Base-by-base conservation (phyloP, 2,888 invertebrate species). In the Prosopocoilus inquinatus region DNA sequence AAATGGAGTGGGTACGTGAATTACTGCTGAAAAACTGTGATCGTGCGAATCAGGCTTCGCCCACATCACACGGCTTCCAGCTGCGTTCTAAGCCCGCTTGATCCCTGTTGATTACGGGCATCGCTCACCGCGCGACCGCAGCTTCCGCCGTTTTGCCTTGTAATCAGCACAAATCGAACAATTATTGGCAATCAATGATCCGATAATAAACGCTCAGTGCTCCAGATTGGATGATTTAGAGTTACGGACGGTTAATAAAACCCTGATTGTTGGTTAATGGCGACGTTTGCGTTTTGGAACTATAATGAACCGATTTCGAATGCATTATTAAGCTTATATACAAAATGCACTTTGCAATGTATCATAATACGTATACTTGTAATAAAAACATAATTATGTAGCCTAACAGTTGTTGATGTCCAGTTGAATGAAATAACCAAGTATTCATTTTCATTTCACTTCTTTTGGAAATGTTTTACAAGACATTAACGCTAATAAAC, bases 171-270 rank as follows among this genome's bases (percentile, higher is more conserved):
- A 73, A 73, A 75, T 75, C 74, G 75, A 73, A 71, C 71, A 69
- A 72, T 74, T 74, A 75, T 74, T 73, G 74, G 71, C 71, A 70
- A 75, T 75, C 74, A 75, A 75, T 75, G 74, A 70, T 69, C 73
- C 72, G 71, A 69, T 71, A 70, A 71, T 70, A 69, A 71, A 68
- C 63, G 67, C 53, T 41, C n/a, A 16, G 20, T 46, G 46, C 46
- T 54, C 53, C 50, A 57, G 50, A 57, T 50, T 47, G 54, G 47
- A 57, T 55, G 57, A 57, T 57, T 57, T 57, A 57, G 50, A 52
- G 57, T 46, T 53, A 43, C 41, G 38, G 47, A 34, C 45, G 52
- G 48, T 57, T 57, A 53, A 57, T 57, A 54, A 49, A 41, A 41
- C 41, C 41, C 2, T 41, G 41, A 41, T 41, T 41, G 41, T 41